Conservation (phyloP, 92 coral and sea anemone genomes). For the Umimayanthus kanabou region DNA sequence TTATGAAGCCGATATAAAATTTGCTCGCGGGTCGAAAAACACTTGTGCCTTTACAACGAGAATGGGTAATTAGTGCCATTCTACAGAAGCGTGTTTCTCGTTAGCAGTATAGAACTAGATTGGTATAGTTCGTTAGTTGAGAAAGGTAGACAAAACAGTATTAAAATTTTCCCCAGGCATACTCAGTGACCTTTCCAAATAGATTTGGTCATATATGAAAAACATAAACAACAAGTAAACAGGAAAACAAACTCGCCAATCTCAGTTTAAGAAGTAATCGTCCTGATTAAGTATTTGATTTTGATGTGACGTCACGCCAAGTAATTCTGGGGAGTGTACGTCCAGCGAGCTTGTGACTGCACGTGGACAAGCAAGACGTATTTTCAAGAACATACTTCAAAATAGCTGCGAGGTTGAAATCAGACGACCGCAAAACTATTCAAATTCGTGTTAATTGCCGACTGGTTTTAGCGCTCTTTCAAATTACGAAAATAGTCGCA, state of each 20-base stretch:
- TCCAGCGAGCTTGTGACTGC: neutral
- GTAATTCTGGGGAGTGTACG: too few relatives aligned
- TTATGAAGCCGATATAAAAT: slow-evolving; percentile 1
- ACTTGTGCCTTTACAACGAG: neutral
- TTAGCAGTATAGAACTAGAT: neutral
- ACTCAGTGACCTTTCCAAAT: slow-evolving; percentile 2
- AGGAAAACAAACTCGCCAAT: slow-evolving; percentile 10
- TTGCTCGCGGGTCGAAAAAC: slow-evolving; percentile 9
- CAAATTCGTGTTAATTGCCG: neutral
- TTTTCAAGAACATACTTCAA: slow-evolving; percentile 2
- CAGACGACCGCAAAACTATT: slow-evolving; percentile 31
- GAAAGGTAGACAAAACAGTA: neutral
- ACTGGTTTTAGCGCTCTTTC: slow-evolving; percentile 18
- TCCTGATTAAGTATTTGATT: neutral
- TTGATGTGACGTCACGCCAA: slow-evolving; percentile 16
- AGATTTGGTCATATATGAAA: slow-evolving; percentile 8
- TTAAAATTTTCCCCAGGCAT: neutral
- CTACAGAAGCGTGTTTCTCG: neutral
- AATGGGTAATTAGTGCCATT: neutral
- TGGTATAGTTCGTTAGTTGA: neutral
- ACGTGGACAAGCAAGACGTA: neutral
- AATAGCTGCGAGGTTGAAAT: slow-evolving; percentile 14
- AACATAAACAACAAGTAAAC: slow-evolving; percentile 18
- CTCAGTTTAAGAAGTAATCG: slow-evolving; percentile 9
- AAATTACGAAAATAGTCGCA: slow-evolving; percentile 7